Evolutionary conservation across 1,140 invertebrate genomes (phyloP).

Genomic region (Cydia strobilella): DNA sequence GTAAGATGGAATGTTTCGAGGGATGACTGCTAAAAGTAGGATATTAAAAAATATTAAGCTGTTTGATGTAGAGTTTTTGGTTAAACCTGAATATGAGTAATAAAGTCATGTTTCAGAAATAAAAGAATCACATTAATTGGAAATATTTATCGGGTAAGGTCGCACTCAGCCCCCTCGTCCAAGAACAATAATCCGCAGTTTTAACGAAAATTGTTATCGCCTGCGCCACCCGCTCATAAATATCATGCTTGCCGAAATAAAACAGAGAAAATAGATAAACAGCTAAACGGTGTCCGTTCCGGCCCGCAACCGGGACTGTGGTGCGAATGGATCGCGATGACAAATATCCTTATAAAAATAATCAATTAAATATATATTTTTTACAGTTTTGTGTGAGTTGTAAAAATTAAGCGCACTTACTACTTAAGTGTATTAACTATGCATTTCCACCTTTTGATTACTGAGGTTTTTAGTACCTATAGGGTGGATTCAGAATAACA

Average conservation of each 20-base stretch:
- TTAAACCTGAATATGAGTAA: no score
- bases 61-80: background rate
- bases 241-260: constrained; percentile 63
- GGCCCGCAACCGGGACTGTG: constrained; percentile 43
- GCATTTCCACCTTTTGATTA: no score
- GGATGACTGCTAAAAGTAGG: constrained; percentile 2
- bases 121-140: background rate
- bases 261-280: constrained; percentile 74
- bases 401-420: no score
- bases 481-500: no score
- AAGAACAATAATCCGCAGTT: constrained; percentile 75
- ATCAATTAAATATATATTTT: background rate
- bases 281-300: constrained; percentile 60
- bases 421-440: no score
- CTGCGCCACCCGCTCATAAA: constrained; percentile 70
- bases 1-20: constrained; percentile 54
- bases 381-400: no score
- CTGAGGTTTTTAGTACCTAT: no score
- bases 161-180: constrained; percentile 60
- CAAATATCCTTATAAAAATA: constrained; percentile 42
- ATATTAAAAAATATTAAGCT: background rate
- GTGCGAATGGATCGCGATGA: constrained; percentile 52
- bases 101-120: background rate
- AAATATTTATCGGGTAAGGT: constrained; percentile 65
- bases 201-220: constrained; percentile 75